Evolutionary conservation across 1,140 invertebrate species (phyloP), one percentile per base, ranked within the genome.

Genomic region (Cataglyphis hispanica): DNA sequence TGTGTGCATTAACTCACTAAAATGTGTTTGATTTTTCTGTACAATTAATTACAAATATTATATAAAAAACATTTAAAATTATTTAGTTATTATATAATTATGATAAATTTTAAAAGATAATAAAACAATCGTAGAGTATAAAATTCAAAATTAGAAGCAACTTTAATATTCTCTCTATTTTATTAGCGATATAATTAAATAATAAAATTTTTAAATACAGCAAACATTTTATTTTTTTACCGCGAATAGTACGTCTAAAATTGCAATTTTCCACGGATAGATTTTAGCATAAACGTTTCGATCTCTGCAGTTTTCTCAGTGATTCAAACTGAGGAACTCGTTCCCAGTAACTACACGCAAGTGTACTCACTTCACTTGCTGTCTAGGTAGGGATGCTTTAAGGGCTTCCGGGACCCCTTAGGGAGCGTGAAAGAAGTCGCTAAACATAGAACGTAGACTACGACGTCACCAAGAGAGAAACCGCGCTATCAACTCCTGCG

Each of bases 301-400:
- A 60, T 72, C 37, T 46, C 25, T 60, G 53, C 67, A 66, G 64
- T 83, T 83, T 72, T 81, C n/a, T 40, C 46, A n/a, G 8, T 31
- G 40, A 37, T 76, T 60, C 84, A 40, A 27, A 56, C 25, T 43
- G 60, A 69, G 66, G 22, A 83, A 86, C 37, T 31, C 60, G 72
- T 81, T 60, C 67, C 31, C 53, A 56, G 34, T 61, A 76, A 81
- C 78, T 81, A 56, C 64, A 16, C 53, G 50, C 58, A 81, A 74
- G 43, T 77, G 66, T 70, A 89, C 72, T 83, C 53, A 37, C 84
- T 84, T 86, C 46, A 78, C 56, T 64, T 75, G 31, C 67, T 56
- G 87, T 89, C 88, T 89, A 77, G 58, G 58, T 43, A 83, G 70
- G 25, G 58, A 86, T 58, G 61, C 87, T 89, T 89, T 86, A 88